Percentiles rank a stretch among this genome's conserved stretches.
These are phyloP conservation scores for Pangasius sanitwongsei DNA, from an alignment of 2,797 vertebrate species.

Conservation along the genomic window DNA sequence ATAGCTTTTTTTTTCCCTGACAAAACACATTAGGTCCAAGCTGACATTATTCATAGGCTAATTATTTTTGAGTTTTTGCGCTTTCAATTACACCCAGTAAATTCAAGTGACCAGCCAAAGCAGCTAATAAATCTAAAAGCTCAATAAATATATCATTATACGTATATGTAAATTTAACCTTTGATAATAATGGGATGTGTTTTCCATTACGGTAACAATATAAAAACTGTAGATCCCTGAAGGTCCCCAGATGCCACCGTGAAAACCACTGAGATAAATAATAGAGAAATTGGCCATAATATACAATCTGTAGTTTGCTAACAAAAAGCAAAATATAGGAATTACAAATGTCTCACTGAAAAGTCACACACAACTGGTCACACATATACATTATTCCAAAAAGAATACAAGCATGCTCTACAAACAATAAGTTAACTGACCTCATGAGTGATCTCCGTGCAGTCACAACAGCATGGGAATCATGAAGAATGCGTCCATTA, in stretches of 20 bases:
- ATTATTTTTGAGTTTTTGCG: neutral
- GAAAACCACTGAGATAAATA: neutral
- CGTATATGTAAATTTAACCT: neutral
- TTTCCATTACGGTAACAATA: neutral
- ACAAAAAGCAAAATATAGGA: neutral
- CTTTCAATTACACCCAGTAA: neutral
- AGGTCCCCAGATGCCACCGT: neutral
- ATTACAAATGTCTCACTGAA: neutral
- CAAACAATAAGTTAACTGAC: constrained; percentile 61
- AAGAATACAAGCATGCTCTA: neutral
- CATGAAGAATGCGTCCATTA: constrained; percentile 83
- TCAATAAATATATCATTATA: too few species aligned
- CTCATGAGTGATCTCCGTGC: constrained; percentile 92
- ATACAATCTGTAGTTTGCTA: neutral
- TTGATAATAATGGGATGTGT: neutral
- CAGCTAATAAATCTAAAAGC: too few species aligned
- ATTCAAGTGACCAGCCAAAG: neutral
- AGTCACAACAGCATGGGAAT: constrained; percentile 86
- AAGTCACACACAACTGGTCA: neutral
- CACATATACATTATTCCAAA: neutral
- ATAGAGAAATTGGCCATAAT: neutral
- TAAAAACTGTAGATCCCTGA: too few species aligned
- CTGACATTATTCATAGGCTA: neutral
- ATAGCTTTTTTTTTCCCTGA: neutral
- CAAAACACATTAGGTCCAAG: neutral